phyloP scores from a whole-genome alignment of 2,113 vertebrate genomes.

The Mus pahari region DNA sequence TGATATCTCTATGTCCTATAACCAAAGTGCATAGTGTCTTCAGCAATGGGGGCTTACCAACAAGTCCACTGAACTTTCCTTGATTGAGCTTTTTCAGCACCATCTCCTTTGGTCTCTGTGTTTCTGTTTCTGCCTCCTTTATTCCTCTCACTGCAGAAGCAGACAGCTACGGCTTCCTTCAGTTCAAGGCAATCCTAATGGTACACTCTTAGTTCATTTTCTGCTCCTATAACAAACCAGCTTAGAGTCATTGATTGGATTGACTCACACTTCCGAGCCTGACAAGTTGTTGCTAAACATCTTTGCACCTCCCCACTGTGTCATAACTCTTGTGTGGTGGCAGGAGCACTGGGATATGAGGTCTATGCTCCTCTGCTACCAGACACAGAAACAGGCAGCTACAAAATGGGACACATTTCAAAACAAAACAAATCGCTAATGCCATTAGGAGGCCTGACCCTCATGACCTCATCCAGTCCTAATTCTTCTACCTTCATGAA shows the following conservation, averaged over 20 bases:
- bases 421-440: background rate
- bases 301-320: background rate
- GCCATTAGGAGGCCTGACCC: no score
- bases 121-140: background rate
- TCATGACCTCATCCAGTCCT: background rate
- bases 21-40: background rate
- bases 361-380: background rate
- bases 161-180: background rate
- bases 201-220: background rate
- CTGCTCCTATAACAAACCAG: background rate
- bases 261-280: background rate
- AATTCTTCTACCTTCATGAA: background rate
- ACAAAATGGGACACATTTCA: background rate
- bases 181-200: background rate
- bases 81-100: background rate
- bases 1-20: background rate
- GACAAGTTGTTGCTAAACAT: no score
- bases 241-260: background rate
- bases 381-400: background rate
- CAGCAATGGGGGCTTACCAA: background rate
- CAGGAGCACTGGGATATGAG: background rate
- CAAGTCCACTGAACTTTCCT: background rate
- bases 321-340: background rate
- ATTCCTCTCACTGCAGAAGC: background rate
- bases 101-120: background rate